Evolutionary conservation across 1,140 invertebrate genomes (phyloP).

Genomic region (Atta colombica): DNA sequence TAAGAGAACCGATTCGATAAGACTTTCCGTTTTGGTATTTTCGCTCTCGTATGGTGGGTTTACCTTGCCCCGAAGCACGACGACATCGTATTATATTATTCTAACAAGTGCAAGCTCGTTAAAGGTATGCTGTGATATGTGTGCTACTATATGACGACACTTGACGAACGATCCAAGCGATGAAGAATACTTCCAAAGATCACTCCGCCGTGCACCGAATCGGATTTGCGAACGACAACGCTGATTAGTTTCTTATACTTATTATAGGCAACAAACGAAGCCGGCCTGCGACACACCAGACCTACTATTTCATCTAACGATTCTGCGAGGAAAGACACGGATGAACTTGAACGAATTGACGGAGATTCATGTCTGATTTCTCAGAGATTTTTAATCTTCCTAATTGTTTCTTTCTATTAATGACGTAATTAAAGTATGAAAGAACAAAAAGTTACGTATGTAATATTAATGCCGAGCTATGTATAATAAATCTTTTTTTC

Average conservation of each 20-base stretch:
- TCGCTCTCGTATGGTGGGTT: background rate
- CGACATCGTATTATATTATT: conserved; percentile 5
- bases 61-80: conserved; percentile 28
- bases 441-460: background rate
- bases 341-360: conserved; percentile 27
- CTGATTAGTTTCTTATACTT: conserved; percentile 50
- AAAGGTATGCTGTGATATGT: conserved; percentile 71
- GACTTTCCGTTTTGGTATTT: conserved; percentile 31
- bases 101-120: conserved; percentile 33
- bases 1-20: conserved; percentile 20
- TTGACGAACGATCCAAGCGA: conserved; percentile 57
- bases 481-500: background rate
- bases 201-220: conserved; percentile 27
- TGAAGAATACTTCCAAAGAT: conserved; percentile 54
- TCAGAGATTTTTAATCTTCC: background rate
- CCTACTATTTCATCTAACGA: conserved; percentile 63
- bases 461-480: background rate
- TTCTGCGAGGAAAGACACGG: conserved; percentile 28
- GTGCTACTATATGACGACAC: conserved; percentile 45
- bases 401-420: background rate
- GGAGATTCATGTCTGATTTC: background rate
- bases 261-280: conserved; percentile 42
- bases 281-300: conserved; percentile 65
- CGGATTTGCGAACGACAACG: conserved; percentile 1
- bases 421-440: background rate